Evolutionary conservation across 2,797 vertebrate species (phyloP).

Genomic region (Chelonia mydas): DNA sequence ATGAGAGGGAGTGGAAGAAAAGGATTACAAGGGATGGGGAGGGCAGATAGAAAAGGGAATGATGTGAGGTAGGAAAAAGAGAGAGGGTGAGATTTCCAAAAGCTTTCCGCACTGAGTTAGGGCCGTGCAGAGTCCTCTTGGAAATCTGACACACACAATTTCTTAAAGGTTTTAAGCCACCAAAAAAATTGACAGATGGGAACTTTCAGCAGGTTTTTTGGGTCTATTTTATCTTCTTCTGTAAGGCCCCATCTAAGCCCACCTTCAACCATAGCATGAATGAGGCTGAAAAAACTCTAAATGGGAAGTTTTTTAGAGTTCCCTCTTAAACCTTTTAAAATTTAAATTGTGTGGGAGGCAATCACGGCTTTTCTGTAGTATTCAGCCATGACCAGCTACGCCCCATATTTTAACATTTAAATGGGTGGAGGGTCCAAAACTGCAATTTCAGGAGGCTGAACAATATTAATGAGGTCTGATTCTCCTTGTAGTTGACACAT

Average conservation of each 20-base stretch:
- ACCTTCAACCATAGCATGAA: not conserved
- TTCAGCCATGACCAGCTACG: not conserved
- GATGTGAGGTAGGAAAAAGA: not conserved
- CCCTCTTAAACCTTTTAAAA: not conserved
- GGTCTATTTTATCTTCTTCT: not conserved
- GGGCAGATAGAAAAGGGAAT: not conserved
- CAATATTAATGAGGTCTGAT: not conserved
- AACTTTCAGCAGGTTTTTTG: not conserved
- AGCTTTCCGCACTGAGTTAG: not conserved
- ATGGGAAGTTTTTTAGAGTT: not conserved
- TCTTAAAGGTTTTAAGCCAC: not conserved
- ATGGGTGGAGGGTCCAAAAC: not conserved
- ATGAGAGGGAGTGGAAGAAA: not conserved
- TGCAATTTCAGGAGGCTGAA: not conserved
- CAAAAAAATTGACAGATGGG: not conserved
- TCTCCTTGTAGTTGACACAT: not conserved
- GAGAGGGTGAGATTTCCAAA: not conserved
- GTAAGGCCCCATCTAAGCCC: not conserved
- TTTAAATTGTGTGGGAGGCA: not conserved
- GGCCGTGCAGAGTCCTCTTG: not conserved
- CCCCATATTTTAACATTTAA: not conserved
- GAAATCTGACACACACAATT: not conserved
- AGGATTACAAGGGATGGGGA: not conserved
- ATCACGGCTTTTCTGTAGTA: not conserved
- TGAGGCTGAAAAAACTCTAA: not conserved